Conservation (phyloP, 2,888 invertebrate genomes). For the Callyntrura sp. region DNA sequence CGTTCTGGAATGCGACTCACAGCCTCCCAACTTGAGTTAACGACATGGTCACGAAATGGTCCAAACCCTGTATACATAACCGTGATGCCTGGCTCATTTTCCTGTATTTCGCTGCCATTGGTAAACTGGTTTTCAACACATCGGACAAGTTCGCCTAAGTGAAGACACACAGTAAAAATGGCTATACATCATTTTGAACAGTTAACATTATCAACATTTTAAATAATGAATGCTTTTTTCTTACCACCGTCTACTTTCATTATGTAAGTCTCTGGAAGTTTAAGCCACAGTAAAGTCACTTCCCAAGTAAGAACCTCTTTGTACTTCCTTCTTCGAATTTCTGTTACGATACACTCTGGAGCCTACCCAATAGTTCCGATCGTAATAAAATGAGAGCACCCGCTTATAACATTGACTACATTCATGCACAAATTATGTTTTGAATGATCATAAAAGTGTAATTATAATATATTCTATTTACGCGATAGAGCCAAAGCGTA, state of each 20-base stretch:
- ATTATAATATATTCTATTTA: no score
- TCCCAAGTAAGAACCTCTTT: slow-evolving; percentile 2
- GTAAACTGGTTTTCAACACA: slow-evolving; percentile 69
- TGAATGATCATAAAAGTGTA: no score
- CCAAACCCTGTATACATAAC: slow-evolving; percentile 87
- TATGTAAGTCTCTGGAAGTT: slow-evolving; percentile 35
- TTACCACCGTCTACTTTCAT: slow-evolving; percentile 77
- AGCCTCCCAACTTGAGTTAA: slow-evolving; percentile 94
- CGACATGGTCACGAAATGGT: slow-evolving; percentile 89
- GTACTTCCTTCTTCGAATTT: not conserved
- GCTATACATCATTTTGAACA: not conserved
- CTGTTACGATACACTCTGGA: not conserved
- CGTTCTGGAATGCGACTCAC: slow-evolving; percentile 88
- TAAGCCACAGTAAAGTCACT: slow-evolving; percentile 62
- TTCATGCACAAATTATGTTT: not conserved
- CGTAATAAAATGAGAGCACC: not conserved
- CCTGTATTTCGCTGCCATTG: slow-evolving; percentile 69
- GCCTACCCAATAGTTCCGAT: no score
- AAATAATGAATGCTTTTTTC: not conserved
- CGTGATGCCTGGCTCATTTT: slow-evolving; percentile 70
- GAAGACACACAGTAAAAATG: no score
- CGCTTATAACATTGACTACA: not conserved
- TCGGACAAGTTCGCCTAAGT: slow-evolving; percentile 60
- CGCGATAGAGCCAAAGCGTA: not conserved
- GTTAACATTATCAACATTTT: slow-evolving; percentile 11